A percentile compares a stretch with the other conserved stretches of the same genome.
Conservation (phyloP, 1,140 invertebrate species). For the Aradophagus sp. region DNA sequence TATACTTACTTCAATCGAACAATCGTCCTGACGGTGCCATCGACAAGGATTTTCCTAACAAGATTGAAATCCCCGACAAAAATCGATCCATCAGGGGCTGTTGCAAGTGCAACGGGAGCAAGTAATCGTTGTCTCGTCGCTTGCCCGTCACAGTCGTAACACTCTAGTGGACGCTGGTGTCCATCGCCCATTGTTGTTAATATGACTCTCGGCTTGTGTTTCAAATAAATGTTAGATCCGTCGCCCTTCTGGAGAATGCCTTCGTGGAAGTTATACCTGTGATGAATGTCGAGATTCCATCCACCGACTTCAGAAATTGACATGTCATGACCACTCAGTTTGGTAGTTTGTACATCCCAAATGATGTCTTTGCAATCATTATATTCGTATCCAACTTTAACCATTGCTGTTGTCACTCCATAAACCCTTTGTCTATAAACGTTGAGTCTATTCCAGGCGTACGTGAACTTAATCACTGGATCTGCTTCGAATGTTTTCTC, state of each 20-base stretch:
- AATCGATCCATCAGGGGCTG: constrained; percentile 93
- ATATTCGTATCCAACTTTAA: constrained; percentile 97
- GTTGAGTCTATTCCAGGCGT: constrained; percentile 96
- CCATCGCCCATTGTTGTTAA: constrained; percentile 95
- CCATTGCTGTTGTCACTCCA: constrained; percentile 91
- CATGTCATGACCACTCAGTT: constrained; percentile 96
- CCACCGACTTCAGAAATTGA: constrained; percentile 96
- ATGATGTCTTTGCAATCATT: constrained; percentile 93
- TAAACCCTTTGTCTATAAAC: constrained; percentile 97
- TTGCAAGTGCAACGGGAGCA: constrained; percentile 92
- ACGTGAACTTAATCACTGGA: constrained; percentile 95
- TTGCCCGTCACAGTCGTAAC: constrained; percentile 87
- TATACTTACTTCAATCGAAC: constrained; percentile 90
- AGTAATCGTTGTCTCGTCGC: constrained; percentile 88
- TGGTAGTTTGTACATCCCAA: constrained; percentile 96
- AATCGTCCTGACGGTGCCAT: constrained; percentile 90
- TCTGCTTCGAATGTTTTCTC: constrained; percentile 96
- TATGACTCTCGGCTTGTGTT: constrained; percentile 93
- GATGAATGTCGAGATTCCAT: constrained; percentile 98
- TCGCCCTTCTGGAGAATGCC: constrained; percentile 98
- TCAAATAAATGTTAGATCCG: constrained; percentile 96
- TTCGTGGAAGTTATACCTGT: constrained; percentile 98
- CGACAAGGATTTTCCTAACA: constrained; percentile 90
- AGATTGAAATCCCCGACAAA: constrained; percentile 98
- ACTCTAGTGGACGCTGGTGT: constrained; percentile 88